Evolutionary conservation across 1,140 invertebrate species (phyloP), one percentile per base, ranked within the genome.

Genomic region (Panagrolaimus sp.): DNA sequence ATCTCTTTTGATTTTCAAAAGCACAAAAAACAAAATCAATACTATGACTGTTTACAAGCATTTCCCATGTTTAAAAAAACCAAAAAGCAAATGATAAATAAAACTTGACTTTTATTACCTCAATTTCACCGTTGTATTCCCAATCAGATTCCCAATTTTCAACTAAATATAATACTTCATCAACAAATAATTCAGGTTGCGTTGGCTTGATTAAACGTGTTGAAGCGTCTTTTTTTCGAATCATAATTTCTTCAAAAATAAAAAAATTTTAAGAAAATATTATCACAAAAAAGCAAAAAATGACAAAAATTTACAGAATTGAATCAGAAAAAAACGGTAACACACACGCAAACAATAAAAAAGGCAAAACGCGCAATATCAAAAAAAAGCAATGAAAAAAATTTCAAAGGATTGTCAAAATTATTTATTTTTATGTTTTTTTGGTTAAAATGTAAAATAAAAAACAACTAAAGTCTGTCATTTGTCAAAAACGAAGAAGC

Each of bases 181-280:
- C 63, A 17, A 74, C 63, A 43, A 73, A 58, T 10, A 74, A 55
- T 43, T 72, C 67, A 21, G 73, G 64, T 43, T 73, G 63, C 1
- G 73, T 74, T 17, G 73, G 73, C 43, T 65, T 68, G 32, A 74
- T 74, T 48, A 74, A 68, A 62, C 73, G 73, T n/a, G 73, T 74
- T 32, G 73, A 74, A 24, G 71, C 71, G 47, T 74, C 73, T 45
- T 72, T 74, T 43, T 72, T 52, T 10, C 65, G 65, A 21, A 63
- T 43, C 70, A 71, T 71, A 26, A 55, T 68, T 24, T 68, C 62
- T 38, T 38, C 7, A 38, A 38, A n/a, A 38, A 38, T 38, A 7
- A 4, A 38, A 38, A 38, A 38, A 38, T 4, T 38, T 38, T 4
- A 38, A 38, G 32, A 38, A 38, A 38, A 38, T 38, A 38, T 38